Percentiles rank a stretch among this genome's conserved stretches.
Conservation (phyloP, 2,797 vertebrate genomes). For the Mus caroli region DNA sequence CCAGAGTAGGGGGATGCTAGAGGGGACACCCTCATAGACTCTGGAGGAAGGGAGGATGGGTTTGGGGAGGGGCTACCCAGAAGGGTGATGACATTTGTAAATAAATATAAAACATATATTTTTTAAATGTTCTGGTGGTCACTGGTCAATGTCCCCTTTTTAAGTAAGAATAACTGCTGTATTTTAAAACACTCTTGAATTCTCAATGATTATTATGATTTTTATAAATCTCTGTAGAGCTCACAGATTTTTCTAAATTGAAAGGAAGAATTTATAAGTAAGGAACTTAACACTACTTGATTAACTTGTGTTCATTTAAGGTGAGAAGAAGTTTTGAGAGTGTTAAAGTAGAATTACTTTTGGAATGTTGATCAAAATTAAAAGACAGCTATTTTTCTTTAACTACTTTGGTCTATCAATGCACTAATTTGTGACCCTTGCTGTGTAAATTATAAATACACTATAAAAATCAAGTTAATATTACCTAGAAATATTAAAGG, state of each 20-base stretch:
- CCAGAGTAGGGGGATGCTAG: too few relatives aligned
- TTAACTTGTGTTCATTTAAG: slow-evolving; percentile 4
- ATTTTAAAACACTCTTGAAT: slow-evolving; percentile 38
- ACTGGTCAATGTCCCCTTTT: neutral
- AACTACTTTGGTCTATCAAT: neutral
- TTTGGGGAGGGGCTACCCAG: accelerated
- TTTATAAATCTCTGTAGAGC: neutral
- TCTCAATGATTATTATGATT: neutral
- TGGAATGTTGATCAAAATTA: slow-evolving; percentile 20
- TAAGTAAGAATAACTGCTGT: neutral
- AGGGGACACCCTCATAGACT: too few relatives aligned
- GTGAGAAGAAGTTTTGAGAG: neutral
- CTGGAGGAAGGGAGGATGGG: too few relatives aligned
- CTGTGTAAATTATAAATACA: neutral
- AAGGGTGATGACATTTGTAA: too few relatives aligned
- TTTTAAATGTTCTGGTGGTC: neutral
- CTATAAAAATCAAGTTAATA: slow-evolving; percentile 23
- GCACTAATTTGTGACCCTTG: neutral
- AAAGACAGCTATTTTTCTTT: slow-evolving; percentile 33
- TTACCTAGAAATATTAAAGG: slow-evolving; percentile 40
- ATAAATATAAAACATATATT: too few relatives aligned
- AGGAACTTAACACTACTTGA: neutral
- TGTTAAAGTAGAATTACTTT: neutral
- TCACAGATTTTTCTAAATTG: slow-evolving; percentile 9
- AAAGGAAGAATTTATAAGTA: neutral